Percentiles rank a stretch among this genome's conserved stretches.
Conservation (phyloP, 2,113 vertebrate species). For the Condylura cristata region DNA sequence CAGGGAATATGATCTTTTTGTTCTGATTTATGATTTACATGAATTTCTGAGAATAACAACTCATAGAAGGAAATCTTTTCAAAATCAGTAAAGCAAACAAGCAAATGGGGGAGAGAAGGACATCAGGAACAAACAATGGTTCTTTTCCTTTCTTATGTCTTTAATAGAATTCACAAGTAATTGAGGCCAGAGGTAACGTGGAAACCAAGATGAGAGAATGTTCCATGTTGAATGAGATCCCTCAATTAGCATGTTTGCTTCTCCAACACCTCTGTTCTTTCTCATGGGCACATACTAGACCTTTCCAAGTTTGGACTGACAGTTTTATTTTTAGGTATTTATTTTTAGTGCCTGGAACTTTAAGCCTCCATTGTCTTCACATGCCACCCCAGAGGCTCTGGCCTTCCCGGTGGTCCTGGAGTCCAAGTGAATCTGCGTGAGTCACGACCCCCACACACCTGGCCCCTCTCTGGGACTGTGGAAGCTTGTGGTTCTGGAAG, state of each 20-base stretch:
- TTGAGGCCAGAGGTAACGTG: background rate
- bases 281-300: background rate
- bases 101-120: background rate
- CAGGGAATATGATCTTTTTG: background rate
- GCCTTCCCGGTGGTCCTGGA: background rate
- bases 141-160: background rate
- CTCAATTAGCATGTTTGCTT: background rate
- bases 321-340: background rate
- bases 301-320: background rate
- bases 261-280: background rate
- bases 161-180: background rate
- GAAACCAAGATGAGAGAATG: background rate
- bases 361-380: background rate
- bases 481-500: background rate
- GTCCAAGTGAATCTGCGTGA: background rate
- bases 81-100: background rate
- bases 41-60: background rate
- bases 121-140: background rate
- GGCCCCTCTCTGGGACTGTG: background rate
- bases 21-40: background rate
- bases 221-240: background rate
- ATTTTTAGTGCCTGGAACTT: background rate
- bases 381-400: background rate
- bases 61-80: constrained; percentile 20
- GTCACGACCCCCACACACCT: background rate